A percentile compares a stretch with the other conserved stretches of the same genome.
phyloP scores from a whole-genome alignment of 2,888 invertebrate genomes.

The Drosophila basisetae region DNA sequence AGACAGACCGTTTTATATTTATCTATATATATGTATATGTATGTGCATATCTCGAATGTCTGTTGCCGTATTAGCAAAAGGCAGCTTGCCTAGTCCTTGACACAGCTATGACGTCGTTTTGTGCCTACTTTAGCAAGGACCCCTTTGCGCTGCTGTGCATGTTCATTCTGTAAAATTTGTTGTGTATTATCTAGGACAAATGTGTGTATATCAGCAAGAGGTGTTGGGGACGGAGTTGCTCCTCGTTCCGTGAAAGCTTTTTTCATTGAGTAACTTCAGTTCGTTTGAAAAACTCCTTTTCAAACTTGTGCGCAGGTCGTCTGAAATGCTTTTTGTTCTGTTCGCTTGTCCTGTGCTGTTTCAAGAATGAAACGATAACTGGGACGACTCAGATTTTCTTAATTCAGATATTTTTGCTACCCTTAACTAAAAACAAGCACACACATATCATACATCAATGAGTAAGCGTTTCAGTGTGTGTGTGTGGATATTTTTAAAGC shows the following conservation, averaged over 20 bases:
- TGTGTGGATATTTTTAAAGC: conserved; percentile 58
- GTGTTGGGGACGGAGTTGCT: conserved; percentile 27
- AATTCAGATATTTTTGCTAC: conserved; percentile 46
- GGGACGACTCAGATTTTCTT: conserved; percentile 20
- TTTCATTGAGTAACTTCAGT: conserved; percentile 74
- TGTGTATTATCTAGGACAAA: conserved; percentile 70
- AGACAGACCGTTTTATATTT: conserved; percentile 1
- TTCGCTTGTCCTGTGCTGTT: conserved; percentile 31
- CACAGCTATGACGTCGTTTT: conserved; percentile 65
- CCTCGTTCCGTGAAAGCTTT: conserved; percentile 58
- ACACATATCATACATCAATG: conserved; percentile 41
- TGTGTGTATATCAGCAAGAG: conserved; percentile 45
- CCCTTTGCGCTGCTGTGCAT: conserved; percentile 9
- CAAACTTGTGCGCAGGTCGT: conserved; percentile 75
- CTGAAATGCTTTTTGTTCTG: conserved; percentile 48
- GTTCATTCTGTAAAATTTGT: conserved; percentile 73
- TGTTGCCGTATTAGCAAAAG: conserved; percentile 34
- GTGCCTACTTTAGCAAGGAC: conserved; percentile 43
- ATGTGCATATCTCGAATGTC: conserved; percentile 4
- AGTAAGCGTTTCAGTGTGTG: conserved; percentile 4
- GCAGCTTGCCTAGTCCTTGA: conserved; percentile 64
- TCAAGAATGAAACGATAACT: conserved; percentile 56
- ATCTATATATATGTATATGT: conserved; percentile 3
- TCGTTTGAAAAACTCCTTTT: conserved; percentile 58
- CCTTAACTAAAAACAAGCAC: conserved; percentile 32